Evolutionary conservation across 1,140 invertebrate species (phyloP), one percentile per base, ranked within the genome.

Genomic region (Holotrichia oblita): DNA sequence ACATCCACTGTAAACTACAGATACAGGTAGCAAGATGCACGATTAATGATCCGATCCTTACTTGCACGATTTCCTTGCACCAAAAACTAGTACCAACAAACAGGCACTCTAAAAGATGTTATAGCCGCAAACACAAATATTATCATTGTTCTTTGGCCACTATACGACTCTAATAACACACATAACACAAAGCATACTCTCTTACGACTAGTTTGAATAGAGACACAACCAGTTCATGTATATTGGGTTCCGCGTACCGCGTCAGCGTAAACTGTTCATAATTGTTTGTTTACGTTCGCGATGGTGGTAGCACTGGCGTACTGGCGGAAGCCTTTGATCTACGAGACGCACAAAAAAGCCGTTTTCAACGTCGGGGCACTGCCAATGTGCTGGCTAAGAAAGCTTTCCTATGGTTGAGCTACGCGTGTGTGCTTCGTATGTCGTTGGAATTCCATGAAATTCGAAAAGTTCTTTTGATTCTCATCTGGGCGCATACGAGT

Each of bases 231-330:
- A 64, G 61, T 48, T n/a, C 44, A n/a, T n/a, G 44, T 48, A 48
- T 24, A 64, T 64, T 17, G 24, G 61, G 61, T 64, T 64, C 61
- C 61, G 61, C 61, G 61, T 64, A 64, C 61, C 61, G 61, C 17
- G 17, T 48, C 44, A 48, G 61, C 61, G 24, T 64, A 64, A 64
- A 64, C 61, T 20, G 61, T 64, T 64, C 61, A 27, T 64, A 64
- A 64, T 64, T 64, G 61, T 64, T 64, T 64, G 61, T 64, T 64
- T 64, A 64, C 61, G 61, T 64, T 64, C 61, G 61, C 61, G 61
- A 64, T 64, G 61, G 61, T 64, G 61, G 61, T 20, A 64, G 61
- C 61, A 27, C 61, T 64, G 61, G 61, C 61, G 22, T 20, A 64
- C 61, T 64, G 61, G 61, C 61, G 61, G 61, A 64, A 64, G 61